Conservation (phyloP, 2,797 vertebrate genomes). For the Hypotaenidia okinawae region DNA sequence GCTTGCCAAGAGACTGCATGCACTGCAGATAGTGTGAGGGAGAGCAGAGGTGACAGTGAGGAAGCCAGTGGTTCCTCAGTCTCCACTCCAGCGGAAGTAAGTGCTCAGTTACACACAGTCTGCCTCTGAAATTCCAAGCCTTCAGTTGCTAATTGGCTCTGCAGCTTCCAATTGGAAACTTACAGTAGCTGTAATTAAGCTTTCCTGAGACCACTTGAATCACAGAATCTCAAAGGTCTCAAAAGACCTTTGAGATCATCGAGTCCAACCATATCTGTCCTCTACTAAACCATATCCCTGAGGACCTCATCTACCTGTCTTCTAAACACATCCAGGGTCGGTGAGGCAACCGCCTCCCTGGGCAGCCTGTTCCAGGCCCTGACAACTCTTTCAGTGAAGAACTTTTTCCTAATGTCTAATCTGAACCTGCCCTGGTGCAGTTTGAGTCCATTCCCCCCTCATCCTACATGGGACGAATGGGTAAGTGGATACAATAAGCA, state of each 20-base stretch:
- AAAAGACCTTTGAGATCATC: no score
- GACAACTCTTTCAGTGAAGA: no score
- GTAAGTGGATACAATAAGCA: not conserved
- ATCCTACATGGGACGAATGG: not conserved
- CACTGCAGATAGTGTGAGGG: conserved; percentile 60
- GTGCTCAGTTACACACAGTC: not conserved
- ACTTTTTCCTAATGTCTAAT: no score
- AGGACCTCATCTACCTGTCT: no score
- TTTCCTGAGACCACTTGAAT: not conserved
- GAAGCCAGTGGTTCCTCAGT: conserved; percentile 75
- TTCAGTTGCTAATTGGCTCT: not conserved
- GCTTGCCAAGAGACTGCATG: conserved; percentile 23
- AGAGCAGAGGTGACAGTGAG: conserved; percentile 77
- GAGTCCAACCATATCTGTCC: no score
- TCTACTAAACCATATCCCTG: no score
- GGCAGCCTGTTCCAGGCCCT: no score
- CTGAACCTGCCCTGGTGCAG: no score
- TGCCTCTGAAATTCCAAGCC: not conserved
- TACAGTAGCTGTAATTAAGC: not conserved
- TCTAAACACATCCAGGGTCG: no score
- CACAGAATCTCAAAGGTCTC: no score
- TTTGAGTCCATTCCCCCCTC: no score
- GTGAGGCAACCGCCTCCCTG: no score
- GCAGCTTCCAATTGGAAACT: not conserved
- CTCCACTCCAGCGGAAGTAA: conserved; percentile 82